Evolutionary conservation across 2,888 invertebrate species (phyloP).

Genomic region (Gymnoscelis rufifasciata): DNA sequence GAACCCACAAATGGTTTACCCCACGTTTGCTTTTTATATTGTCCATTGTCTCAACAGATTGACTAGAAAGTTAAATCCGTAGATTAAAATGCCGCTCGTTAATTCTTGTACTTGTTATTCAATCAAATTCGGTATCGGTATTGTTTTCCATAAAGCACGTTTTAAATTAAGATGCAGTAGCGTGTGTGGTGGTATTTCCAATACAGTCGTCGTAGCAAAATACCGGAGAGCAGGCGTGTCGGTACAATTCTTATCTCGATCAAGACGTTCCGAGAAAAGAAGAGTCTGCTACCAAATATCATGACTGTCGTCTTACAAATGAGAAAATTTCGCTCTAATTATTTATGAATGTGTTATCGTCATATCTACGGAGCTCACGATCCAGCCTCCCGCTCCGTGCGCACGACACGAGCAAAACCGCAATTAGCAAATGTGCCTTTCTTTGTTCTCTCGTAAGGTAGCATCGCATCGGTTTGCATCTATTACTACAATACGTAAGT

Average conservation of each 20-base stretch:
- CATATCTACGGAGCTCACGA: constrained; percentile 77
- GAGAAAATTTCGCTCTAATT: constrained; percentile 80
- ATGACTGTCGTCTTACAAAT: constrained; percentile 78
- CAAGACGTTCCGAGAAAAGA: constrained; percentile 67
- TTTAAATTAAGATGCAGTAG: constrained; percentile 22
- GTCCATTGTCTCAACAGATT: constrained; percentile 30
- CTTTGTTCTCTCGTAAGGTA: constrained; percentile 77
- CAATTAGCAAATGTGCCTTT: constrained; percentile 79
- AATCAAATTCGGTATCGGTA: constrained; percentile 3
- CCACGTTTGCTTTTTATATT: constrained; percentile 48
- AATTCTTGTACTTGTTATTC: not conserved
- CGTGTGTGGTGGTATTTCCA: constrained; percentile 33
- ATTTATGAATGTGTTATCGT: constrained; percentile 80
- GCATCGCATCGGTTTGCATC: constrained; percentile 60
- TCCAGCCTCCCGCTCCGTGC: constrained; percentile 73
- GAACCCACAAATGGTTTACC: constrained; percentile 63
- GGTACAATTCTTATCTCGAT: constrained; percentile 68
- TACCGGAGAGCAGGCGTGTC: constrained; percentile 69
- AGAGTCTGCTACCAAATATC: constrained; percentile 75
- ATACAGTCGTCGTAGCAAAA: constrained; percentile 50
- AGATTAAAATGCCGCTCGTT: constrained; percentile 11
- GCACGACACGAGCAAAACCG: constrained; percentile 78
- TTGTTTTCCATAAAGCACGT: constrained; percentile 15
- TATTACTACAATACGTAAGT: constrained; percentile 58
- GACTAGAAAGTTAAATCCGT: constrained; percentile 25